Conservation (phyloP, 2,113 vertebrate species). For the Dromaius novaehollandiae region DNA sequence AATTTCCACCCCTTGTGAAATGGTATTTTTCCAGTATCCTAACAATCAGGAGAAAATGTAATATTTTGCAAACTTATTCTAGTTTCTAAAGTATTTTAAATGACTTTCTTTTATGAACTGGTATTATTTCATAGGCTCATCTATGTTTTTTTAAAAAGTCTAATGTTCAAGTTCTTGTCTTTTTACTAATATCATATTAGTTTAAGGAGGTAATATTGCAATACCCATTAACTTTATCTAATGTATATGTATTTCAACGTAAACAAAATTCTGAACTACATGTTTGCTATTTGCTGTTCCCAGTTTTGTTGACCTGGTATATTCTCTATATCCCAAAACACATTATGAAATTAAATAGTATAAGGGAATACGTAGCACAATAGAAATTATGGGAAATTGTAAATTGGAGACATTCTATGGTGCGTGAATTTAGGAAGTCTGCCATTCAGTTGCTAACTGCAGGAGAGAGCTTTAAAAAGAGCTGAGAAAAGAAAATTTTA, state of each 20-base stretch:
- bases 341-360: slow-evolving; percentile 43
- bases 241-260: not conserved
- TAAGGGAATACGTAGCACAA: not conserved
- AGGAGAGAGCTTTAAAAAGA: not conserved
- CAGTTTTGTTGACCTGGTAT: not conserved
- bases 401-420: not conserved
- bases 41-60: not conserved
- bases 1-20: not conserved
- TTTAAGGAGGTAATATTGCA: not conserved
- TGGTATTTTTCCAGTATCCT: not conserved
- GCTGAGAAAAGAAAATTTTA: not conserved
- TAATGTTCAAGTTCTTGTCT: accelerated
- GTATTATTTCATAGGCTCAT: not conserved
- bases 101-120: not conserved
- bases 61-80: not conserved
- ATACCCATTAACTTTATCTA: not conserved
- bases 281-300: not conserved
- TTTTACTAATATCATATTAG: not conserved
- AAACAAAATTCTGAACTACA: not conserved
- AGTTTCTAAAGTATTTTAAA: not conserved
- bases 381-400: not conserved
- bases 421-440: slow-evolving; percentile 10
- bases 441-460: not conserved
- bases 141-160: not conserved
- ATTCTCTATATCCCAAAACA: not conserved